phyloP scores from a whole-genome alignment of 53 echinoderm and acorn worm species.

The Paracentrotus lividus region DNA sequence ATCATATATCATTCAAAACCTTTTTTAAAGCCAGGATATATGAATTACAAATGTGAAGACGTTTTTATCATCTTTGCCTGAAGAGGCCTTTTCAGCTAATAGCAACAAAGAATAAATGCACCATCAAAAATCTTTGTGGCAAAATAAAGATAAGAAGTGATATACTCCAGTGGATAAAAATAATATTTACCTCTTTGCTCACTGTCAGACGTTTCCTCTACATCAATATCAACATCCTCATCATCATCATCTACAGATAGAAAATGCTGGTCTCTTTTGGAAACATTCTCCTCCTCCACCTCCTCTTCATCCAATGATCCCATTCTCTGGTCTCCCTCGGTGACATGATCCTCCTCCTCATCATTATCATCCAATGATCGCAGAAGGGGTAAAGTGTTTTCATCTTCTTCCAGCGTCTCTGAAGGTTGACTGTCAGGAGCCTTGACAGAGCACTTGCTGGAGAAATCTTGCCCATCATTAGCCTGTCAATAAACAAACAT shows the following conservation, averaged over 20 bases:
- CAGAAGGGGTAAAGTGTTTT: neutral
- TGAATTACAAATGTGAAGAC: too few relatives aligned
- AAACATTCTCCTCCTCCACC: neutral
- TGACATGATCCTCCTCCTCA: neutral
- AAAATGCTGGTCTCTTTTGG: neutral
- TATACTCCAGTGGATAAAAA: too few relatives aligned
- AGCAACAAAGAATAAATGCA: too few relatives aligned
- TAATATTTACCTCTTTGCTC: constrained; percentile 32
- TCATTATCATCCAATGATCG: neutral
- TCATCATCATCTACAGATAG: neutral
- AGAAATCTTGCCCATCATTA: constrained; percentile 3
- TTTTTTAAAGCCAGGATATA: too few relatives aligned
- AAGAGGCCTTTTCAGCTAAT: too few relatives aligned
- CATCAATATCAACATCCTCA: constrained; percentile 59
- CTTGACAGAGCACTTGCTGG: neutral
- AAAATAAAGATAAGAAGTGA: too few relatives aligned
- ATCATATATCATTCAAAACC: too few relatives aligned
- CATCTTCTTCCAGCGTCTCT: neutral
- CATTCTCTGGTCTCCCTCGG: neutral
- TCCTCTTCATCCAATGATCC: neutral
- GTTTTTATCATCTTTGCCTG: too few relatives aligned
- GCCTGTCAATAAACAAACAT: neutral
- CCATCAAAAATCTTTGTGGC: too few relatives aligned
- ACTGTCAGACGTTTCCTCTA: constrained; percentile 54
- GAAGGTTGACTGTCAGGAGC: neutral